Base-by-base conservation (phyloP, 2,888 invertebrate genomes). In the Rhagonycha lutea region DNA sequence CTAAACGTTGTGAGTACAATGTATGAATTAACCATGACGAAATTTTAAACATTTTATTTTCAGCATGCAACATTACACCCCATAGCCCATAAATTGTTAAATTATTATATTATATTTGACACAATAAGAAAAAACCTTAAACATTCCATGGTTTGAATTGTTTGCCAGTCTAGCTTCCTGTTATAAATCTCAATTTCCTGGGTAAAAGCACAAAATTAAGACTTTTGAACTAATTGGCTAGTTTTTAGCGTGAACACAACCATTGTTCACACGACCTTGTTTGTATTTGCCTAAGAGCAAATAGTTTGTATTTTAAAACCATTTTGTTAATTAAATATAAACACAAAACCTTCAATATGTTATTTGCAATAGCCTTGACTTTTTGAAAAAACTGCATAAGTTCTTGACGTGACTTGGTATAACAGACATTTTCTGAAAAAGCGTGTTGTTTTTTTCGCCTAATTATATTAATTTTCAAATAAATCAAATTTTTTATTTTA, bases 291-390 rank as follows among this genome's bases (percentile, higher is more conserved):
- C 47, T 65, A 72, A 65, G 23, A 65, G 63, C 63, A 65, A 65
- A 26, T 18, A 23, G 26, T n/a, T 65, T 65, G 23, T 65, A 24
- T 23, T 65, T 26, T 65, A 65, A 65, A 68, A 18, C n/a, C 32
- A 68, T 18, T 18, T 18, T 14, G 68, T 28, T 28, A 28, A 68
- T 68, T 68, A 68, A 28, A 68, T 26, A 26, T 70, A 14, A 70
- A 70, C 10, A 14, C 23, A 63, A 72, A 26, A 26, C 68, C 72
- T 72, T 72, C 72, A 72, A 68, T 65, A n/a, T 65, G 61, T 67
- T 60, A 61, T 65, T 68, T 68, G 68, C 28, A 24, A 68, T 28
- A 72, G 61, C 72, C 72, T 61, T 72, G 72, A 72, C 72, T 72
- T 72, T 68, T 72, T 65, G 61, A 68, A 72, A 72, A 72, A 68